Conservation (phyloP, 2,797 vertebrate species). For the Zalophus californianus region DNA sequence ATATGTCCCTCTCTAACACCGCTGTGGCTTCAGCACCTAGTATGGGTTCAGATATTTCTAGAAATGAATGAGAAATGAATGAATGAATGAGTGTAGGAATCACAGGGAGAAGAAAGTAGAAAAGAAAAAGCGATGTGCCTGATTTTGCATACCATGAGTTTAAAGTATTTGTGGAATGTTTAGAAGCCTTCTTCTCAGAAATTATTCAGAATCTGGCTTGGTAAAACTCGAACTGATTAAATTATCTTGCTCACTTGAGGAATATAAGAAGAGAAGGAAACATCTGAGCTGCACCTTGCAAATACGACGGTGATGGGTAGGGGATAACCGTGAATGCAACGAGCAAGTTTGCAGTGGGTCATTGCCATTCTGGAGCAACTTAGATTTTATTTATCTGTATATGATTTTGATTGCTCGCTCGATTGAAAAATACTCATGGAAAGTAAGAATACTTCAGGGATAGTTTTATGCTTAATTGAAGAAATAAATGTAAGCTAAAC, state of each 20-base stretch:
- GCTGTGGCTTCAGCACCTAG: neutral
- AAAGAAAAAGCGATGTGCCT: neutral
- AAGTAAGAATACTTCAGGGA: neutral
- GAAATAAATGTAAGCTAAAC: conserved; percentile 34
- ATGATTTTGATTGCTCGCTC: neutral
- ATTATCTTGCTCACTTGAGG: neutral
- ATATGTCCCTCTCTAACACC: rapidly evolving
- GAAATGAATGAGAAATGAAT: neutral
- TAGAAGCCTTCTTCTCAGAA: neutral
- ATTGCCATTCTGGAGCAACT: rapidly evolving
- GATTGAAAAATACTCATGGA: neutral
- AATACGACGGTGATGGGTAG: rapidly evolving
- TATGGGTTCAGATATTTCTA: neutral
- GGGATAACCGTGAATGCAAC: rapidly evolving
- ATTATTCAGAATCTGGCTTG: neutral
- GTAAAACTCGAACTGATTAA: neutral
- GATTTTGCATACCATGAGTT: neutral
- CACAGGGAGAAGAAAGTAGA: neutral
- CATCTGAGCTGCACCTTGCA: rapidly evolving
- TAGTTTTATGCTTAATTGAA: conserved; percentile 26
- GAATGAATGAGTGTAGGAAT: neutral
- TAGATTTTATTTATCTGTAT: neutral
- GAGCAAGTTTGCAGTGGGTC: rapidly evolving
- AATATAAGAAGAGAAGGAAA: neutral
- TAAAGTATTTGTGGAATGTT: neutral